Conservation (phyloP, 2,888 invertebrate genomes). For the Lissocephala sabroskyi region DNA sequence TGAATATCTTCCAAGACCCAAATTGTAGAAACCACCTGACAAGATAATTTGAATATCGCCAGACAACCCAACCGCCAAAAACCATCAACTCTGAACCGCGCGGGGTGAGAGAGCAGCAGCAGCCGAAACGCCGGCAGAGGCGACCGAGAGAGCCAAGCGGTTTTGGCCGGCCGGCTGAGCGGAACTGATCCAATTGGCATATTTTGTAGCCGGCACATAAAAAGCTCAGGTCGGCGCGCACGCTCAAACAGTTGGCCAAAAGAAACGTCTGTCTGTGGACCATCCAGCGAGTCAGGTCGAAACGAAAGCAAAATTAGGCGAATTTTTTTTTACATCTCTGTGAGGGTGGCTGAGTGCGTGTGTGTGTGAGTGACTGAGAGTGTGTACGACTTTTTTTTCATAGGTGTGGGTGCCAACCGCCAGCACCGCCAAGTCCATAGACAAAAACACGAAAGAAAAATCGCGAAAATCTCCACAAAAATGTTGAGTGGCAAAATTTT, state of each 20-base stretch:
- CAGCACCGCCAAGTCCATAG: neutral
- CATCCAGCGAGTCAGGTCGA: conserved; percentile 10
- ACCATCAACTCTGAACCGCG: neutral
- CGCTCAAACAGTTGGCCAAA: conserved; percentile 64
- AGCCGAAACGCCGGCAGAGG: no score
- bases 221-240: conserved; percentile 64
- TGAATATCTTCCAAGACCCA: neutral
- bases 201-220: conserved; percentile 59
- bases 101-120: neutral
- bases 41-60: neutral
- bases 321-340: neutral
- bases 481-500: conserved; percentile 26
- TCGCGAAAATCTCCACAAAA: neutral
- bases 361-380: conserved; percentile 4
- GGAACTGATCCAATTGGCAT: no score
- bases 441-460: no score
- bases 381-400: no score
- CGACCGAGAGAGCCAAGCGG: neutral
- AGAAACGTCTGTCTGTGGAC: conserved; percentile 60
- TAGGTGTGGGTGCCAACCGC: no score
- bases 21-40: neutral
- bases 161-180: neutral
- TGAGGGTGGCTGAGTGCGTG: neutral
- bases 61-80: neutral
- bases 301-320: neutral